Evolutionary conservation across 2,888 invertebrate genomes (phyloP), one percentile per base, ranked within the genome.

Genomic region (Dryococelus australis): DNA sequence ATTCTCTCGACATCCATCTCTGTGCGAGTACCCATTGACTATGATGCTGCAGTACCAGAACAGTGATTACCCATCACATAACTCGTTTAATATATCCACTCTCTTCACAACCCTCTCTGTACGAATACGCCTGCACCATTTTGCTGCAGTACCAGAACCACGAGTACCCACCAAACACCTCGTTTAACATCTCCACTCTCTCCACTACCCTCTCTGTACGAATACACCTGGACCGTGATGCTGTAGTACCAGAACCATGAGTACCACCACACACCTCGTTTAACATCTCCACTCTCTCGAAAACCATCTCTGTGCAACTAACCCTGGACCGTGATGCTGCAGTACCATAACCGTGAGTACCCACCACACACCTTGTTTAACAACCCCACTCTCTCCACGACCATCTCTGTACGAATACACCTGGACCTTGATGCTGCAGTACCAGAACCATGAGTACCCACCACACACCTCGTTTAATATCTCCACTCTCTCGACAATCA

Each of bases 201-300:
- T 35, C 4, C 35, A 35, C 4, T 4, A 4, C 4, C 35, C 35
- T 35, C 35, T 35, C 84, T 91, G 13, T 90, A 90, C 43, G 91
- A 91, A 86, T 91, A 91, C 88, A 91, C 91, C 91, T 91, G 91
- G 91, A 91, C 91, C 90, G 91, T 90, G 8, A 88, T 91, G n/a
- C 87, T 91, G 13, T 27, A 86, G 51, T 86, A 86, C 51, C 43
- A 43, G 3, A 27, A 51, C 28, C 10, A 80, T 81, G 51, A 86
- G 86, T 84, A 9, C 8, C n/a, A 0, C 80, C 16, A 47, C 16
- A 16, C 2, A 16, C 47, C 12, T 12, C 47, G 12, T 47, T n/a
- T n/a, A n/a, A 47, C 47, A 47, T 47, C 6, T 12, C 6, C 47
- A 47, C 47, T 47, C 47, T 47, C 12, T 12, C 6, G 6, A 47